A percentile compares a stretch with the other conserved stretches of the same genome.
Evolutionary conservation across 1,140 invertebrate genomes (phyloP).

Genomic region (Pseudachorutes palmiensis): DNA sequence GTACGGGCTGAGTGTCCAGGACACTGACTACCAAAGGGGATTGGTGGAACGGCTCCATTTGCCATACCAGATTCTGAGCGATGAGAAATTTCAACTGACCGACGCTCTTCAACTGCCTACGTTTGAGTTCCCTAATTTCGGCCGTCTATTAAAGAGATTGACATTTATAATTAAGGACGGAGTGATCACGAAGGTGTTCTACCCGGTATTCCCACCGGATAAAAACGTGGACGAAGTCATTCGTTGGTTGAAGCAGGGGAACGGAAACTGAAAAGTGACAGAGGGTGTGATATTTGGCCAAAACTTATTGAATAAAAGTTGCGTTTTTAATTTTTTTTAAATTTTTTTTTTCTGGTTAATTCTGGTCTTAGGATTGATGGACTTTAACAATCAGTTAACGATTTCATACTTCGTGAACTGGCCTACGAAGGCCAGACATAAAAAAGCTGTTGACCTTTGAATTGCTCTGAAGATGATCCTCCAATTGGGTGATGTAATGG

Average conservation of each 20-base stretch:
- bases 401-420: no score
- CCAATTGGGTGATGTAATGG: no score
- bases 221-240: not conserved
- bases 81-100: not conserved
- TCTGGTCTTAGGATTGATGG: no score
- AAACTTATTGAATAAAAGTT: no score
- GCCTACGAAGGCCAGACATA: no score
- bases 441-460: no score
- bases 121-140: not conserved
- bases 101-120: slow-evolving; percentile 5
- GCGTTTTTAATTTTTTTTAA: no score
- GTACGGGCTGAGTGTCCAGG: not conserved
- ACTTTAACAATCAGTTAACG: no score
- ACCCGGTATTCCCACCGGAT: slow-evolving; percentile 11
- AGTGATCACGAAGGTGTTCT: not conserved
- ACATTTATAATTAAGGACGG: slow-evolving; percentile 1
- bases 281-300: no score
- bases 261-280: no score
- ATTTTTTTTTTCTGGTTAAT: no score
- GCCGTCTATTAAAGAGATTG: not conserved
- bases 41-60: not conserved
- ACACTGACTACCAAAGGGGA: not conserved
- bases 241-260: not conserved
- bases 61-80: not conserved
- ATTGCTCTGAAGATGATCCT: no score